Evolutionary conservation across 1,140 invertebrate genomes (phyloP), one percentile per base, ranked within the genome.

Genomic region (Meloidogyne exigua): DNA sequence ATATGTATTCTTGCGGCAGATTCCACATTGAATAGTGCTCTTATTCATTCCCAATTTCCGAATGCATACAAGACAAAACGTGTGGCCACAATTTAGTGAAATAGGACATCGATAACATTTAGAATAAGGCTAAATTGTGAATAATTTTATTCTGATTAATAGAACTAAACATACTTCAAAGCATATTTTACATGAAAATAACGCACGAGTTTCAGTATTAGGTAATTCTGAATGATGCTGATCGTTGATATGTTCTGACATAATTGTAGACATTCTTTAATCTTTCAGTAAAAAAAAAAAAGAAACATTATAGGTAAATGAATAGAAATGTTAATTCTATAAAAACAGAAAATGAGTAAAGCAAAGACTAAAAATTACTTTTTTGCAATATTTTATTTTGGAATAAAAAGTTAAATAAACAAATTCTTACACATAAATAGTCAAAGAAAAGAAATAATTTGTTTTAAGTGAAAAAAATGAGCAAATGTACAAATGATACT

Each of bases 71-170:
- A 39, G 23, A 15, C 75, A 76, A 42, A 76, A 76, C 0, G 66
- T 76, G n/a, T 76, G 75, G 0, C 75, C 75, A 49, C 75, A 76
- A 57, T 76, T 76, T 3, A 76, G 57, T 21, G 75, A 75, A n/a
- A 76, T 25, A 21, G 75, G 75, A 76, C 39, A 76, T 11, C 75
- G 75, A 18, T 9, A 18, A 25, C 39, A 32, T 32, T 73, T 70
- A 2, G 75, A 72, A 25, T 57, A 76, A 26, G 72, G 32, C 75
- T 76, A 42, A 76, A 76, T 39, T 36, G 3, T n/a, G 13, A 68
- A 26, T 2, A 21, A 26, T n/a, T 49, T 49, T n/a, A n/a, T 4
- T n/a, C 10, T 9, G 4, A 1, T n/a, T 57, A 9, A 1, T n/a
- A 57, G 21, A n/a, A 57, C 5, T 57, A 57, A 57, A 57, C 18